Conservation (phyloP, 2,797 vertebrate species). For the Cyclura pinguis region DNA sequence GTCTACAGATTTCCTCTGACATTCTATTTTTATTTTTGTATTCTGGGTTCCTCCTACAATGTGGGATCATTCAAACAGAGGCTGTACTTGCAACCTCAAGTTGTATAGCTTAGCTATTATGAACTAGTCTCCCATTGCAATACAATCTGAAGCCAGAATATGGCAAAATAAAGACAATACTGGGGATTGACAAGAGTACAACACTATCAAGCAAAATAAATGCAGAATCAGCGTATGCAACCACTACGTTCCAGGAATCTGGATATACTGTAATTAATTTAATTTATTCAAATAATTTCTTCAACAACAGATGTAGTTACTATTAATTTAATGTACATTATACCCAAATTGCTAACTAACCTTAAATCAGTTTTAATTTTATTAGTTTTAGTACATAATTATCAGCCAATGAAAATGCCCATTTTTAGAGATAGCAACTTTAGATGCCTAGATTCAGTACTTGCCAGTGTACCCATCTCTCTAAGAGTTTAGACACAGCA, state of each 20-base stretch:
- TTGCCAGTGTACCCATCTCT: too few relatives aligned
- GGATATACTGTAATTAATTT: neutral
- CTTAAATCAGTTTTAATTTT: neutral
- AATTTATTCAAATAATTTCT: neutral
- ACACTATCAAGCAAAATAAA: neutral
- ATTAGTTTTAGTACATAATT: neutral
- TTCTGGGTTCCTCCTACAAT: neutral
- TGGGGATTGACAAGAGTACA: neutral
- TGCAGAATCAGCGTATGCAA: neutral
- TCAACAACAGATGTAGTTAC: neutral
- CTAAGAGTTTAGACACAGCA: too few relatives aligned
- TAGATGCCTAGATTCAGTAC: too few relatives aligned
- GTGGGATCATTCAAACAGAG: neutral
- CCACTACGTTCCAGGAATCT: neutral
- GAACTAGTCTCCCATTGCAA: neutral
- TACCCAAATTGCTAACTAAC: neutral
- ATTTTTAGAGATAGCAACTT: too few relatives aligned
- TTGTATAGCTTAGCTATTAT: too few relatives aligned
- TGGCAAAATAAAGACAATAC: neutral
- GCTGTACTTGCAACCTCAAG: neutral
- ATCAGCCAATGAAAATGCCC: neutral
- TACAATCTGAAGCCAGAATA: neutral
- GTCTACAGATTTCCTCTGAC: too few relatives aligned
- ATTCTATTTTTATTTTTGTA: neutral
- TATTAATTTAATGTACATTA: neutral